Conservation (phyloP, 1,140 invertebrate genomes). For the Halictus rubicundus region DNA sequence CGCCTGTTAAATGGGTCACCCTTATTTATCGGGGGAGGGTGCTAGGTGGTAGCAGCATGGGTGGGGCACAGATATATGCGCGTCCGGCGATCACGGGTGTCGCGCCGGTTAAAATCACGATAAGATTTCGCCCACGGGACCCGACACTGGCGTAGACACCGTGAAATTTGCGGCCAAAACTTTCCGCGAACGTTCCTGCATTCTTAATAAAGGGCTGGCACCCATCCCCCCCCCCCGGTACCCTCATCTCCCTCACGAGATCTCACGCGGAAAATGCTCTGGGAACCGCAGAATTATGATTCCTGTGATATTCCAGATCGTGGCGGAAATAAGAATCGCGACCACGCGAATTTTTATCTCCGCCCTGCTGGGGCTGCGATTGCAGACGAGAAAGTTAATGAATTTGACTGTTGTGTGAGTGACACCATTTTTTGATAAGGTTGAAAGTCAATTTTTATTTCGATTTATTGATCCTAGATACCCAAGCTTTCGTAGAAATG, state of each 20-base stretch:
- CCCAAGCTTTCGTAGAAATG: no score
- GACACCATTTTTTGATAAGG: no score
- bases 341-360: no score
- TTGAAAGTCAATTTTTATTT: no score
- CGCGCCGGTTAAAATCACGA: slow-evolving; percentile 8
- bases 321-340: background rate
- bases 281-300: background rate
- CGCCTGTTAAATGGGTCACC: slow-evolving; percentile 58
- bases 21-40: slow-evolving; percentile 60
- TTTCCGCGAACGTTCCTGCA: slow-evolving; percentile 1
- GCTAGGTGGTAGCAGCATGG: background rate
- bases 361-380: no score
- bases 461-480: no score
- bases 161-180: background rate
- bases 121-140: slow-evolving; percentile 16
- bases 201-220: background rate
- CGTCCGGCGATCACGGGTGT: slow-evolving; percentile 5
- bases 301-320: background rate
- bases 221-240: no score
- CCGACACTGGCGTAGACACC: background rate
- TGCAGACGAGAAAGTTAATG: no score
- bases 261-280: background rate
- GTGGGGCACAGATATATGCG: slow-evolving; percentile 20
- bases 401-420: no score
- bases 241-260: background rate